phyloP scores from a whole-genome alignment of 2,113 vertebrate species.

The Pristiophorus japonicus region DNA sequence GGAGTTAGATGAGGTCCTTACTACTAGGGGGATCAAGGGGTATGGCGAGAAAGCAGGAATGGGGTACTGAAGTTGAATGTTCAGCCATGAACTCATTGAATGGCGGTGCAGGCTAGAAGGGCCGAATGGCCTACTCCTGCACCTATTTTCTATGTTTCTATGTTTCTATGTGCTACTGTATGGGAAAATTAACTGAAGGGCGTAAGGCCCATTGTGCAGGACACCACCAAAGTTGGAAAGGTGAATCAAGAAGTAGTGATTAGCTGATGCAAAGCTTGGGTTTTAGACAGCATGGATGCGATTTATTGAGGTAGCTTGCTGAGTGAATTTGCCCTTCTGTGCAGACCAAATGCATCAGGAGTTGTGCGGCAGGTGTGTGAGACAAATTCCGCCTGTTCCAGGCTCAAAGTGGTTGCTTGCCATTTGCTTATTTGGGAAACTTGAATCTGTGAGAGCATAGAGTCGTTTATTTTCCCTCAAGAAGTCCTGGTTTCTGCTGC shows the following conservation, averaged over 20 bases:
- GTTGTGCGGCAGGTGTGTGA: neutral
- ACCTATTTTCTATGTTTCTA: too few species aligned
- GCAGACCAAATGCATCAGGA: neutral
- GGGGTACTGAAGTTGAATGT: too few species aligned
- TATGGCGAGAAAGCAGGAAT: too few species aligned
- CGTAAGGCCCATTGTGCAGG: too few species aligned
- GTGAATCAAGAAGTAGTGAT: neutral
- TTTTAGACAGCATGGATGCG: neutral
- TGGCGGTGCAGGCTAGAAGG: too few species aligned
- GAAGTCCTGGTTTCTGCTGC: neutral
- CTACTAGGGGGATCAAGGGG: too few species aligned
- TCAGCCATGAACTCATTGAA: too few species aligned
- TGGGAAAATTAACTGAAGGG: neutral
- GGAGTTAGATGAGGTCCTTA: too few species aligned
- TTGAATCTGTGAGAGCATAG: neutral
- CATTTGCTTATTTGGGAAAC: neutral
- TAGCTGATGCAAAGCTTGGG: neutral
- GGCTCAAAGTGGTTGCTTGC: neutral
- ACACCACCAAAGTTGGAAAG: neutral
- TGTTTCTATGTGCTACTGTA: too few species aligned
- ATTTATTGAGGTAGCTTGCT: neutral
- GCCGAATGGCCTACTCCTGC: too few species aligned
- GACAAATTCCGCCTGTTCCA: neutral
- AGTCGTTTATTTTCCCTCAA: neutral
- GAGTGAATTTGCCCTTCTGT: neutral